Conservation (phyloP, 2,113 vertebrate genomes). For the Cololabis saira region DNA sequence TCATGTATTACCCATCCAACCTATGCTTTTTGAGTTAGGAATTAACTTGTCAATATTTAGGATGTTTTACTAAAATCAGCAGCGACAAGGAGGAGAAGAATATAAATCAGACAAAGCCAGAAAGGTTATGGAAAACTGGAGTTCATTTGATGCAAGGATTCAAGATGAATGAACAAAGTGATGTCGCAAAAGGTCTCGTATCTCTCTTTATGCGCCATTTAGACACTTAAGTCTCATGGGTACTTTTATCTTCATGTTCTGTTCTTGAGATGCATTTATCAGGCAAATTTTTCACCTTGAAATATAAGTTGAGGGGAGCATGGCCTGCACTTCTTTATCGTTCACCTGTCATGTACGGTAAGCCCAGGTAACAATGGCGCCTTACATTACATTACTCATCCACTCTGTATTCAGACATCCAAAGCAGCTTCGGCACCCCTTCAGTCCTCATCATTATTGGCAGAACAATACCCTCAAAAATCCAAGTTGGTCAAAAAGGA, state of each 20-base stretch:
- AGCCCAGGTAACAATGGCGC: constrained; percentile 71
- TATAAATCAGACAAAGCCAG: too few relatives aligned
- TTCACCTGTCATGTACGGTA: constrained; percentile 69
- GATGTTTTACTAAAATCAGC: too few relatives aligned
- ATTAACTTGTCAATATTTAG: too few relatives aligned
- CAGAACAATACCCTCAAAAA: constrained; percentile 74
- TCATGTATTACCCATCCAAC: too few relatives aligned
- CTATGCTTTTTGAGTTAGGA: too few relatives aligned
- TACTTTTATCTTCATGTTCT: constrained; percentile 62
- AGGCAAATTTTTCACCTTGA: constrained; percentile 53
- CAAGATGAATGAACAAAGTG: too few relatives aligned
- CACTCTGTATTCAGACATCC: constrained; percentile 61
- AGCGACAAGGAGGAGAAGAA: too few relatives aligned
- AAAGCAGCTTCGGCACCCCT: constrained; percentile 48
- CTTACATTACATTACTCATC: constrained; percentile 65
- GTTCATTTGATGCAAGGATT: too few relatives aligned
- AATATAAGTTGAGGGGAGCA: constrained; percentile 33
- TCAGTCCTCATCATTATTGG: constrained; percentile 64
- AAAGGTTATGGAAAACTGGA: too few relatives aligned
- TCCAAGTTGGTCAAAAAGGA: constrained; percentile 57
- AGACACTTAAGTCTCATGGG: constrained; percentile 21
- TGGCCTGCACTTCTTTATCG: constrained; percentile 63
- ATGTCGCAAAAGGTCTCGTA: too few relatives aligned
- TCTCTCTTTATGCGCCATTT: constrained; percentile 6
- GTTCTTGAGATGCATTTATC: constrained; percentile 55